Conservation (phyloP, 2,113 vertebrate genomes). For the Eublepharis macularius region DNA sequence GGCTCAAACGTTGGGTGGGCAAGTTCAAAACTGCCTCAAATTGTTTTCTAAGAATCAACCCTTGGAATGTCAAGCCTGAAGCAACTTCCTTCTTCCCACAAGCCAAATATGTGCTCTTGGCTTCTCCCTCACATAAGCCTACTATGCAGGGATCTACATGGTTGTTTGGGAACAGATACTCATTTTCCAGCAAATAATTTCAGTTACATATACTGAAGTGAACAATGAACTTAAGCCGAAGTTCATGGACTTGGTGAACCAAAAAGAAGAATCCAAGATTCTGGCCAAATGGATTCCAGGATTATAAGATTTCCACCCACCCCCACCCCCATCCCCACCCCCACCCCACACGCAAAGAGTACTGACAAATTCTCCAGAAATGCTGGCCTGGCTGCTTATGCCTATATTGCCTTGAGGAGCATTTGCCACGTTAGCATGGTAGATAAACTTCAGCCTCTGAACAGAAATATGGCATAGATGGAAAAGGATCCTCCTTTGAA, state of each 20-base stretch:
- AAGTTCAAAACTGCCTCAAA: neutral
- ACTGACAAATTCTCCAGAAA: too few species aligned
- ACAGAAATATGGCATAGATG: neutral
- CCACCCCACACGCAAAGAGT: too few species aligned
- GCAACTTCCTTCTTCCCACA: neutral
- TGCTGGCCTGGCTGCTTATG: neutral
- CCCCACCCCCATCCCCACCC: neutral
- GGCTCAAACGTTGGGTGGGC: neutral
- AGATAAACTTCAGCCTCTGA: neutral
- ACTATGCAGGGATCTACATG: neutral
- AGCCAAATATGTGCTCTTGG: neutral
- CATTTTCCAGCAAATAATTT: neutral
- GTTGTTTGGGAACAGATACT: neutral
- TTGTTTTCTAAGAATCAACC: neutral
- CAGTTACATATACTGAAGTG: neutral
- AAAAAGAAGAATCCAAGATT: neutral
- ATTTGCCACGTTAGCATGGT: neutral
- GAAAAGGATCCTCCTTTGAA: too few species aligned
- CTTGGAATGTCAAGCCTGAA: neutral
- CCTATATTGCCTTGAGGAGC: neutral
- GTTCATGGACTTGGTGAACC: neutral
- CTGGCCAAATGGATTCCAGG: conserved; percentile 1
- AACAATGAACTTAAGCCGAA: neutral
- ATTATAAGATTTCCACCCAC: neutral
- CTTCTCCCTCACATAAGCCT: neutral